These are phyloP conservation scores for Neomonachus schauinslandi DNA, from an alignment of 2,113 vertebrate species.

Conservation along the genomic window DNA sequence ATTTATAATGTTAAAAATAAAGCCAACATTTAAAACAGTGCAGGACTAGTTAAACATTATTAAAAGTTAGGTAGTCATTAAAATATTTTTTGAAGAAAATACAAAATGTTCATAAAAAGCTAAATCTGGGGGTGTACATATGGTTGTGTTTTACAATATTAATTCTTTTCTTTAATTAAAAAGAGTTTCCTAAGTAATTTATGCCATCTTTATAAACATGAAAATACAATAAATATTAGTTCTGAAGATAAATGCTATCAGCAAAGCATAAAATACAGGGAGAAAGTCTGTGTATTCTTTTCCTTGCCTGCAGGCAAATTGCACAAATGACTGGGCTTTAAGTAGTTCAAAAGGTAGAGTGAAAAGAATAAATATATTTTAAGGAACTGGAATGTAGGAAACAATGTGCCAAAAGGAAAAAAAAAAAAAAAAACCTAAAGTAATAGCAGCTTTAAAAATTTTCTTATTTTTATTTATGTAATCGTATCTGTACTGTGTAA, in stretches of 20 bases:
- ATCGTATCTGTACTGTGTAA: neutral
- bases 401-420: neutral
- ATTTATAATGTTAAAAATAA: neutral
- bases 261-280: neutral
- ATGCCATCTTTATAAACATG: conserved; percentile 20
- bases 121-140: neutral
- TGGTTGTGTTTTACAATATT: neutral
- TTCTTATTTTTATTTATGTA: neutral
- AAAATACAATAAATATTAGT: neutral
- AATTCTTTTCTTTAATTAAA: neutral
- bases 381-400: neutral
- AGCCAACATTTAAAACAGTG: neutral
- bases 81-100: conserved; percentile 12
- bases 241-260: conserved; percentile 29
- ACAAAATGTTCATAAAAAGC: neutral
- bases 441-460: neutral
- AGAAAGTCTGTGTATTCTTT: neutral
- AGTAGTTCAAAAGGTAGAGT: neutral
- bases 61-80: neutral
- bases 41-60: neutral
- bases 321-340: neutral
- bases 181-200: neutral
- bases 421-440: neutral
- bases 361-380: conserved; percentile 33
- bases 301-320: neutral